A percentile compares a stretch with the other conserved stretches of the same genome.
Conservation (phyloP, 2,113 vertebrate species). For the Apaloderma vittatum region DNA sequence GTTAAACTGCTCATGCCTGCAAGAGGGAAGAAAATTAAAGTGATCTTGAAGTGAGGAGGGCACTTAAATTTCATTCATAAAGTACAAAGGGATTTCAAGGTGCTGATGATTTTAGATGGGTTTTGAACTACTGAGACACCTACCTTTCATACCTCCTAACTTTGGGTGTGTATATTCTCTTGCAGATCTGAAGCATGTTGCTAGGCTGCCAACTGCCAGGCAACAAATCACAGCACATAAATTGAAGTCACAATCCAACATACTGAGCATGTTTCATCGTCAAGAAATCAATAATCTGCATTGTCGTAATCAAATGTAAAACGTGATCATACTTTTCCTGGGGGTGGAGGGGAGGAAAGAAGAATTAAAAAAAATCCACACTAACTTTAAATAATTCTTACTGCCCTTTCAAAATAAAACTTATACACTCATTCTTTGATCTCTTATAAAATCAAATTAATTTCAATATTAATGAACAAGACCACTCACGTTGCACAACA, state of each 20-base stretch:
- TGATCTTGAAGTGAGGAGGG: neutral
- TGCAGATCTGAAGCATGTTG: slow-evolving; percentile 24
- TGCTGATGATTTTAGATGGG: neutral
- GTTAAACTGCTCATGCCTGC: neutral
- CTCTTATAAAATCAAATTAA: slow-evolving; percentile 62
- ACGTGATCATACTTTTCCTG: neutral
- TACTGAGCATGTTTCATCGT: slow-evolving; percentile 26
- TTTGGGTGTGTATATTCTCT: neutral
- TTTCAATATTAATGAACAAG: slow-evolving; percentile 65
- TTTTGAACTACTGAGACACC: neutral
- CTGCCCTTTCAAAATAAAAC: neutral
- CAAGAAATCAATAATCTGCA: slow-evolving; percentile 38
- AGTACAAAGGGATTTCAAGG: neutral
- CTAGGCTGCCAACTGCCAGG: slow-evolving; percentile 68
- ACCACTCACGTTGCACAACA: neutral
- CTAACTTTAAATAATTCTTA: neutral
- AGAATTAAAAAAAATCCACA: neutral
- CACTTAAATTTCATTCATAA: neutral
- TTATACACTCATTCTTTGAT: neutral
- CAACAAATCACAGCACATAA: slow-evolving; percentile 52
- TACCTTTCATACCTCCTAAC: neutral
- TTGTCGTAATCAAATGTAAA: slow-evolving; percentile 49
- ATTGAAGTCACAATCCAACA: slow-evolving; percentile 17
- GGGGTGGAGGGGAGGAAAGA: neutral
- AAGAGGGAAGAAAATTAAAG: neutral